Percentiles rank a stretch among this genome's conserved stretches.
These are phyloP conservation scores for Peribatodes rhomboidaria DNA, from an alignment of 2,888 invertebrate species.

Conservation along the genomic window DNA sequence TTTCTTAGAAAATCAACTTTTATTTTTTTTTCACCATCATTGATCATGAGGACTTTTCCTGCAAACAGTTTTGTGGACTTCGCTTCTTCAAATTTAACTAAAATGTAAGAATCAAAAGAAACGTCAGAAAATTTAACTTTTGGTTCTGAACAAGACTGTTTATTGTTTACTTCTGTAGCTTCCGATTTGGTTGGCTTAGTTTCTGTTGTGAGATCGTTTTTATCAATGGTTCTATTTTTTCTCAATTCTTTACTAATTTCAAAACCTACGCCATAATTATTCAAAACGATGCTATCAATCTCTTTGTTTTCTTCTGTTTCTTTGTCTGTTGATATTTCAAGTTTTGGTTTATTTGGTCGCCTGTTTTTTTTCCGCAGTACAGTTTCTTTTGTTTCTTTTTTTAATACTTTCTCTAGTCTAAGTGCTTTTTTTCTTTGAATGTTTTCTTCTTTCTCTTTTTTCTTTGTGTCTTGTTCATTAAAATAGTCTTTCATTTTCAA, in stretches of 20 bases:
- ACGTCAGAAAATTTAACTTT: constrained; percentile 11
- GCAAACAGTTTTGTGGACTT: constrained; percentile 1
- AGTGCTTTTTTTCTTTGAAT: constrained; percentile 13
- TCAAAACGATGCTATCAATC: constrained; percentile 10
- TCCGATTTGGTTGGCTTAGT: constrained; percentile 12
- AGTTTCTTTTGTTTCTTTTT: constrained; percentile 8
- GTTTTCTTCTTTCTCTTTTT: constrained; percentile 13
- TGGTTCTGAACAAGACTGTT: constrained; percentile 9
- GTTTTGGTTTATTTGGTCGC: constrained; percentile 13
- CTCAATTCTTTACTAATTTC: constrained; percentile 10
- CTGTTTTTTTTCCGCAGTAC: constrained; percentile 12
- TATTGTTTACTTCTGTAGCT: constrained; percentile 13
- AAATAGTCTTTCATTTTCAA: constrained; percentile 10
- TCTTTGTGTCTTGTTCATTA: constrained; percentile 11
- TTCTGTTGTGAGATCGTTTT: constrained; percentile 11
- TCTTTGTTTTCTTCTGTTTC: constrained; percentile 9
- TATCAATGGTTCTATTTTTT: constrained; percentile 10
- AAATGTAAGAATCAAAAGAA: constrained; percentile 12
- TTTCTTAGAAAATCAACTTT: constrained; percentile 8
- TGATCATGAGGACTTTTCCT: constrained; percentile 3
- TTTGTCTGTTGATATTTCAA: constrained; percentile 11
- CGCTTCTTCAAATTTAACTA: constrained; percentile 8
- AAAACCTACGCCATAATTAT: constrained; percentile 11
- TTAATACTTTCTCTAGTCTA: constrained; percentile 12
- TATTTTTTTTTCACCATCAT: constrained; percentile 8